A percentile compares a stretch with the other conserved stretches of the same genome.
Evolutionary conservation across 1,140 invertebrate species (phyloP).

Genomic region (Onthophagus taurus): DNA sequence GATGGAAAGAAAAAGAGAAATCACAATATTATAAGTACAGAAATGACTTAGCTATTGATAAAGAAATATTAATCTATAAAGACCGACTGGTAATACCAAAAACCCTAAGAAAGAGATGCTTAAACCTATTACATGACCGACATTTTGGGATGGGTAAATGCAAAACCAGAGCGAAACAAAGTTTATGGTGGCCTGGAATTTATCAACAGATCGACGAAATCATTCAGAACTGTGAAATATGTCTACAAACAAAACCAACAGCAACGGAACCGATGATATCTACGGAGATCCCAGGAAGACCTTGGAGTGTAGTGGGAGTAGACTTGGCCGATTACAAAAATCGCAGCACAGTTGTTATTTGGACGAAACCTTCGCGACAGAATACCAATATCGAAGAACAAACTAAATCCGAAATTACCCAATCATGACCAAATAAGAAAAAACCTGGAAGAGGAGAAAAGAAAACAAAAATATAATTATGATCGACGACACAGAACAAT

Average conservation of each 20-base stretch:
- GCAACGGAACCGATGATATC: slow-evolving; percentile 20
- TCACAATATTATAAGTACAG: slow-evolving; percentile 17
- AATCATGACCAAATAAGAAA: too few relatives aligned
- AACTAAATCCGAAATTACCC: too few relatives aligned
- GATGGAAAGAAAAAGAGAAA: slow-evolving; percentile 17
- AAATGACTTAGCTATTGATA: slow-evolving; percentile 15
- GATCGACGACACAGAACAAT: neutral
- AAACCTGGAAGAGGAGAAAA: neutral
- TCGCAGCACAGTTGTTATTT: neutral
- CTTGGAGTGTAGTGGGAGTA: slow-evolving; percentile 24
- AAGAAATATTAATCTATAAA: slow-evolving; percentile 19
- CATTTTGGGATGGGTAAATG: slow-evolving; percentile 24
- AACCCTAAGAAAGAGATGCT: slow-evolving; percentile 17
- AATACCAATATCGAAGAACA: neutral
- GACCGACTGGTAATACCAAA: slow-evolving; percentile 22
- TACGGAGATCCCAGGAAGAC: slow-evolving; percentile 17
- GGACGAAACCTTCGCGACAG: neutral
- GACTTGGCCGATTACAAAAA: slow-evolving; percentile 14
- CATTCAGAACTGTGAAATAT: slow-evolving; percentile 23
- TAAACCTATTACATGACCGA: slow-evolving; percentile 23
- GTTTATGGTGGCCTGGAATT: slow-evolving; percentile 25
- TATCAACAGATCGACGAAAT: slow-evolving; percentile 21
- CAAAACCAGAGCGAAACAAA: slow-evolving; percentile 13
- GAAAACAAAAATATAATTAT: neutral
- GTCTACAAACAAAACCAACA: slow-evolving; percentile 9